Evolutionary conservation across 2,113 vertebrate species (phyloP).

Genomic region (Solea solea): DNA sequence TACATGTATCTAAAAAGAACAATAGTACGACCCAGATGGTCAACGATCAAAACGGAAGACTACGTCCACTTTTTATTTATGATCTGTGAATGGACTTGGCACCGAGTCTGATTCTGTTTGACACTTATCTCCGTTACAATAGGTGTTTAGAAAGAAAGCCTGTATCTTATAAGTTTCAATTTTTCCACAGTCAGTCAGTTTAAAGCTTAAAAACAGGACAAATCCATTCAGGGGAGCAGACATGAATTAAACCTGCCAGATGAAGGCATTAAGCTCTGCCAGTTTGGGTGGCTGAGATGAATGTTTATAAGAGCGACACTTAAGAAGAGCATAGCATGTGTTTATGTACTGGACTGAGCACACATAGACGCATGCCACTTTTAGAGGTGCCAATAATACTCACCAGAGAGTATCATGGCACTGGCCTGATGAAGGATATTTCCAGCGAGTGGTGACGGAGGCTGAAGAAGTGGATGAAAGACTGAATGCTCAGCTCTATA

Average conservation of each 20-base stretch:
- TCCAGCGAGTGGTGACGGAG: slow-evolving; percentile 18
- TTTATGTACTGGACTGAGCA: slow-evolving; percentile 44
- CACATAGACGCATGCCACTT: slow-evolving; percentile 59
- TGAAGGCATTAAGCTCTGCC: slow-evolving; percentile 14
- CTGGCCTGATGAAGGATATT: slow-evolving; percentile 25
- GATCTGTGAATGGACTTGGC: too few relatives aligned
- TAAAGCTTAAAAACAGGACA: slow-evolving; percentile 11
- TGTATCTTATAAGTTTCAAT: background rate
- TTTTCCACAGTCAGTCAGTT: background rate
- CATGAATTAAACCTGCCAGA: slow-evolving; percentile 14
- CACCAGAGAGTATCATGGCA: slow-evolving; percentile 50
- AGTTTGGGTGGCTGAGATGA: slow-evolving; percentile 43
- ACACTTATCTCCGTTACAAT: too few relatives aligned
- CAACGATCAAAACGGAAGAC: too few relatives aligned
- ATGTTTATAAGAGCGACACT: slow-evolving; percentile 50
- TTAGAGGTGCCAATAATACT: slow-evolving; percentile 58
- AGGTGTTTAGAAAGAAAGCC: background rate
- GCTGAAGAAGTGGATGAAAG: background rate
- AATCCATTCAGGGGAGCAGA: slow-evolving; percentile 1
- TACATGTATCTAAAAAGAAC: too few relatives aligned
- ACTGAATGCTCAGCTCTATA: slow-evolving; percentile 7
- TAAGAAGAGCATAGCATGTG: slow-evolving; percentile 49
- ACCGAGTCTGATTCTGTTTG: too few relatives aligned
- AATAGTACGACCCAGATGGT: too few relatives aligned
- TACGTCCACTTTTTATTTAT: too few relatives aligned